Conservation (phyloP, 2,113 vertebrate species). For the Nycticryphes semicollaris region DNA sequence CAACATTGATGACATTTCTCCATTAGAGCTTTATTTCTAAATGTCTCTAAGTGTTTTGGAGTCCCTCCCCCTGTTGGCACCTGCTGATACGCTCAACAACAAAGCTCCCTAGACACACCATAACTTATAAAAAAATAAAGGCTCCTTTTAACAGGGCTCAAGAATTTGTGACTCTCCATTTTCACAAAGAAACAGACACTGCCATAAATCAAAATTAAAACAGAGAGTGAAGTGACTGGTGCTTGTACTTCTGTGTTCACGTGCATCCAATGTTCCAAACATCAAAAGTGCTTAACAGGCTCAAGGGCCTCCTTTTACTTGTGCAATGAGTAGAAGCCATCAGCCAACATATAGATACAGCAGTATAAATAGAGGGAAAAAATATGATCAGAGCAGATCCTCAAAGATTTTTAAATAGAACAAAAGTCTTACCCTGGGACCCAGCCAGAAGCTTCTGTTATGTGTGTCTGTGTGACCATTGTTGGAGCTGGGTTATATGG, state of each 20-base stretch:
- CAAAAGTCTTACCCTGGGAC: conserved; percentile 77
- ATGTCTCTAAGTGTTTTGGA: neutral
- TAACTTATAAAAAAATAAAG: neutral
- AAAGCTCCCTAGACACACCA: neutral
- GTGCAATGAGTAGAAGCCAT: neutral
- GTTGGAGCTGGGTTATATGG: conserved; percentile 77
- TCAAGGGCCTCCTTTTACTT: neutral
- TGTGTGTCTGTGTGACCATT: conserved; percentile 85
- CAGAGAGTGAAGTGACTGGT: neutral
- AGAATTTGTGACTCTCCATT: neutral
- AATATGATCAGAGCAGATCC: neutral
- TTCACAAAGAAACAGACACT: neutral
- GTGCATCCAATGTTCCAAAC: neutral
- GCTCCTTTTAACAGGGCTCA: neutral
- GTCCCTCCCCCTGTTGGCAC: neutral
- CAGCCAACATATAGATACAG: neutral
- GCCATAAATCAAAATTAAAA: neutral
- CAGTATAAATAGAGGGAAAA: neutral
- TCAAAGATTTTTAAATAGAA: neutral
- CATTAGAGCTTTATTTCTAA: neutral
- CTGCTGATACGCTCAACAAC: neutral
- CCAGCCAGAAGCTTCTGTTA: conserved; percentile 80
- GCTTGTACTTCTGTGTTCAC: neutral
- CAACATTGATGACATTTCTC: neutral
- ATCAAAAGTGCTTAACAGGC: neutral